Evolutionary conservation across 2,888 invertebrate species (phyloP), one percentile per base, ranked within the genome.

Genomic region (Dolichomitus sp.): DNA sequence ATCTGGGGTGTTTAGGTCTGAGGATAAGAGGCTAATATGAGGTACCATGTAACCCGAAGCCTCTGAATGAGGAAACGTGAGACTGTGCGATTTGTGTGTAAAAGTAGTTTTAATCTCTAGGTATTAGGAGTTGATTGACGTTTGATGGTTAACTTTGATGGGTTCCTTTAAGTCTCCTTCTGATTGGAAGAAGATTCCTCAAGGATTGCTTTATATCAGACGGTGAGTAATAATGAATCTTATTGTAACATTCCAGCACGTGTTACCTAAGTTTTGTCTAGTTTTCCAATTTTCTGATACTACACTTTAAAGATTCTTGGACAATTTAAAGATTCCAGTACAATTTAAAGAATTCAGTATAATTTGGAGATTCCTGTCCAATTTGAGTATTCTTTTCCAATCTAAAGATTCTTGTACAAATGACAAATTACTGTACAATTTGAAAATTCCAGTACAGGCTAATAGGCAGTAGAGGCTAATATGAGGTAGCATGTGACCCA

Each of bases 111-210:
- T 76, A 80, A 83, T 76, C 76, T 63, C 52, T 19, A 63, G 61
- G 80, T 57, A 73, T 76, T 73, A 76, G 68, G 76, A 66, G 17
- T 42, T 83, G 76, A 83, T 83, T 80, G 83, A 76, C 80, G 74
- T 63, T 59, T 66, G 63, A 68, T 33, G 40, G 17, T 37, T 76
- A 82, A 12, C 23, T 23, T 23, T 65, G 19, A 37, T 37, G 14
- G 40, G 27, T 14, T 50, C 42, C 40, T 45, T n/a, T n/a, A 63
- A 65, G 27, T 59, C 72, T 72, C 23, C 6, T 70, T 74, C 59
- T 57, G 54, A n/a, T 14, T 73, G 42, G 61, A 65, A 45, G 63
- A 42, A 42, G 30, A 68, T 14, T 42, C 11, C 57, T 42, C n/a
- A 59, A 17, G 59, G n/a, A 6, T 59, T 59, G 2, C 2, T 23